Evolutionary conservation across 23 tunicate genomes (phyloP).

Genomic region (Trididemnum miniatum): DNA sequence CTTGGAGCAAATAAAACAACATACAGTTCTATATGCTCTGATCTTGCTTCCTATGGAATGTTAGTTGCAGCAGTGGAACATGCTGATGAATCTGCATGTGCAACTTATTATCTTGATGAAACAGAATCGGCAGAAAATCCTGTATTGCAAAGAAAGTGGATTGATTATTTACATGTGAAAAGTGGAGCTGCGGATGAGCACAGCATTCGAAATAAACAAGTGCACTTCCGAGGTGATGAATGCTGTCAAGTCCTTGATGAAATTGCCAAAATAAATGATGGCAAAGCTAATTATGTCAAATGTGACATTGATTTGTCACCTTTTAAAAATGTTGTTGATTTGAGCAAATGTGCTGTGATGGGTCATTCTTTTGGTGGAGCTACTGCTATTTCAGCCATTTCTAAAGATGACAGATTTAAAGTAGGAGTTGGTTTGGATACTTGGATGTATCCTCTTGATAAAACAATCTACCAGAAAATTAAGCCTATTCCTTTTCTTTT

Average conservation of each 20-base stretch:
- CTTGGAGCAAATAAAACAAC: conserved; percentile 41
- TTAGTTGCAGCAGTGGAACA: conserved; percentile 87
- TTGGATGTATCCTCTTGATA: conserved; percentile 73
- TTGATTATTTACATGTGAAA: conserved; percentile 15
- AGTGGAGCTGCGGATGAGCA: conserved; percentile 38
- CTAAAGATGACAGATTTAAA: conserved; percentile 67
- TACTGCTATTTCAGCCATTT: conserved; percentile 50
- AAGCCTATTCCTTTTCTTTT: conserved; percentile 54
- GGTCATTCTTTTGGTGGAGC: conserved; percentile 92
- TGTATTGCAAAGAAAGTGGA: conserved; percentile 16
- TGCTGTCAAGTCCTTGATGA: conserved; percentile 29
- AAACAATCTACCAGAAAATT: conserved; percentile 31
- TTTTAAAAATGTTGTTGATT: conserved; percentile 49
- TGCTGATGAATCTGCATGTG: conserved; percentile 66
- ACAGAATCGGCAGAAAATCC: neutral
- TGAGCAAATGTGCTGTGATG: conserved; percentile 64
- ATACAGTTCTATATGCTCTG: conserved; percentile 47
- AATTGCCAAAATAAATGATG: conserved; percentile 51
- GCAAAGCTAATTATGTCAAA: conserved; percentile 21
- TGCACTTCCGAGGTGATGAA: conserved; percentile 61
- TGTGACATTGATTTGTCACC: conserved; percentile 32
- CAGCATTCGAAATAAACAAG: conserved; percentile 50
- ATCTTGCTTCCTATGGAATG: conserved; percentile 76
- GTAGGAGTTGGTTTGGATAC: conserved; percentile 73
- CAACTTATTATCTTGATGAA: conserved; percentile 46